Conservation (phyloP, 1,140 invertebrate species). For the Stenopsyche tienmushanensis region DNA sequence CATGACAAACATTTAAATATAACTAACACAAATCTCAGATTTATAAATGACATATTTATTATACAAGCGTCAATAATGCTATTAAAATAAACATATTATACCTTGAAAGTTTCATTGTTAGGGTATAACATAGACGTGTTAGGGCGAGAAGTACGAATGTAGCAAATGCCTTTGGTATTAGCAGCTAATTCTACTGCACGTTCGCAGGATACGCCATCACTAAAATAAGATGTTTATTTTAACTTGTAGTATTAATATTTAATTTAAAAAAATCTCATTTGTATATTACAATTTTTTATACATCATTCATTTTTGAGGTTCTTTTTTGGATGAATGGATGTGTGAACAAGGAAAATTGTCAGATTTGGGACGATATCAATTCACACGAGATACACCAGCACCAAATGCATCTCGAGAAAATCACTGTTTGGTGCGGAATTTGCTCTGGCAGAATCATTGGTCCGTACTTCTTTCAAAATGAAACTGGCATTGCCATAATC, state of each 20-base stretch:
- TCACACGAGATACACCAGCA: too few relatives aligned
- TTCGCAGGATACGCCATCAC: constrained; percentile 93
- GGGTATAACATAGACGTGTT: constrained; percentile 85
- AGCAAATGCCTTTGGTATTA: constrained; percentile 93
- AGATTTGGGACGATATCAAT: too few relatives aligned
- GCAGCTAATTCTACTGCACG: constrained; percentile 93
- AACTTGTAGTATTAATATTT: not conserved
- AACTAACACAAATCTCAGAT: not conserved
- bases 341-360: too few relatives aligned
- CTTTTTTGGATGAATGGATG: too few relatives aligned
- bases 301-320: too few relatives aligned
- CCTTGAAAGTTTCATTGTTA: constrained; percentile 81
- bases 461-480: too few relatives aligned
- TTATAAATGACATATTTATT: too few relatives aligned
- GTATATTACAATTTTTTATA: not conserved
- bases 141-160: constrained; percentile 93
- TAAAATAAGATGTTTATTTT: constrained; percentile 41
- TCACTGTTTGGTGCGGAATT: too few relatives aligned
- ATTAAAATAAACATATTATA: constrained; percentile 49
- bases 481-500: too few relatives aligned
- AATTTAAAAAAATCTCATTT: not conserved
- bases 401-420: too few relatives aligned
- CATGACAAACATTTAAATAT: not conserved
- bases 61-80: too few relatives aligned
- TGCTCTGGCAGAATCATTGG: too few relatives aligned